Percentiles rank a stretch among this genome's conserved stretches.
These are phyloP conservation scores for Pteronotus mesoamericanus DNA, from an alignment of 2,797 vertebrate species.

Conservation along the genomic window DNA sequence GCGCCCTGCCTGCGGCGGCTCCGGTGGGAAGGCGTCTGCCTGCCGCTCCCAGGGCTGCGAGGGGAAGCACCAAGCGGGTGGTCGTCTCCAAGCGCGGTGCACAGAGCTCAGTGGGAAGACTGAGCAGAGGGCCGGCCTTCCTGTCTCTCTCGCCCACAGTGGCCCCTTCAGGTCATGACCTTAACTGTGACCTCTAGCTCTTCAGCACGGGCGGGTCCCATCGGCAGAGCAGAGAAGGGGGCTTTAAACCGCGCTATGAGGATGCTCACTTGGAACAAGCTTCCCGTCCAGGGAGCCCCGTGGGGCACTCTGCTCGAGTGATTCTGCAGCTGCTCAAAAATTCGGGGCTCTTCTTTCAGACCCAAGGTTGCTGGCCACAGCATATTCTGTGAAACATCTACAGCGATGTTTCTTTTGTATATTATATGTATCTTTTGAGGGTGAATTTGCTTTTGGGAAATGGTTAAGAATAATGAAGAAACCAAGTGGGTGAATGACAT, in stretches of 20 bases:
- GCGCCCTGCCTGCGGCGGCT: neutral
- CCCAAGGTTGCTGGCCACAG: neutral
- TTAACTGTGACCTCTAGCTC: neutral
- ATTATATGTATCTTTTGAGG: neutral
- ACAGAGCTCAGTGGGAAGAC: neutral
- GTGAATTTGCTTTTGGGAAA: neutral
- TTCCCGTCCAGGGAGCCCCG: neutral
- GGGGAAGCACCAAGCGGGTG: neutral
- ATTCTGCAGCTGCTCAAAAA: neutral
- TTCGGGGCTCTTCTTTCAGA: neutral
- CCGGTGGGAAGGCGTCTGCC: neutral
- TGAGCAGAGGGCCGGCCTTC: neutral
- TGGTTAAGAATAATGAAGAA: neutral
- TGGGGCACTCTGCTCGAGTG: rapidly evolving
- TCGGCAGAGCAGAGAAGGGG: neutral
- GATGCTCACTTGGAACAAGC: neutral
- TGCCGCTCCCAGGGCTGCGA: neutral
- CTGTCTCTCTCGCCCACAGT: rapidly evolving
- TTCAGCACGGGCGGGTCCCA: neutral
- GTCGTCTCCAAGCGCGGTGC: neutral
- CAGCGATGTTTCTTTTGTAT: neutral
- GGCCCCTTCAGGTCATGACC: neutral
- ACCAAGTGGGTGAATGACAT: neutral
- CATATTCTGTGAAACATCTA: neutral
- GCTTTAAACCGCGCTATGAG: neutral